These are phyloP conservation scores for Erebia ligea DNA, from an alignment of 2,888 invertebrate species.

Conservation along the genomic window DNA sequence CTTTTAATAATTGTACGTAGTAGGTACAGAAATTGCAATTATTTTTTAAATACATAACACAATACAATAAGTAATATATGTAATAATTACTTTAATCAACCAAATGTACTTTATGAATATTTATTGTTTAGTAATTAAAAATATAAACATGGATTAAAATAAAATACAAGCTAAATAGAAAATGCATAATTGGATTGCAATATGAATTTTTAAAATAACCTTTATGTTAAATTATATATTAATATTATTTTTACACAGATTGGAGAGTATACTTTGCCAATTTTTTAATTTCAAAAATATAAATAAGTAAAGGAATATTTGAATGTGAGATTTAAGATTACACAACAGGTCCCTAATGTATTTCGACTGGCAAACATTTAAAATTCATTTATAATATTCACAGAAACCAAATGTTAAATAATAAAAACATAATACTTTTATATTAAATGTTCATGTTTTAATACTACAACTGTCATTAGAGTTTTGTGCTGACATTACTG, in stretches of 20 bases:
- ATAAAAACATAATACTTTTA: constrained; percentile 48
- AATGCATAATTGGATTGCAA: constrained; percentile 15
- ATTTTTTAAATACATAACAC: not conserved
- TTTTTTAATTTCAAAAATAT: not conserved
- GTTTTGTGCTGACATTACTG: constrained; percentile 32
- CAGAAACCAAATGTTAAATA: constrained; percentile 35
- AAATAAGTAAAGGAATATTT: constrained; percentile 23
- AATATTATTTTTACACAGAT: constrained; percentile 34
- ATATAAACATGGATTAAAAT: not conserved
- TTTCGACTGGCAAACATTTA: constrained; percentile 26
- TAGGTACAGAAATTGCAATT: too few relatives aligned
- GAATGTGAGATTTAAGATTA: constrained; percentile 26
- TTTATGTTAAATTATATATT: not conserved
- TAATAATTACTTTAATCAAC: not conserved
- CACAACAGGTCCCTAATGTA: constrained; percentile 32
- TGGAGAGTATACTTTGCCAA: constrained; percentile 11
- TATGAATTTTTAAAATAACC: not conserved
- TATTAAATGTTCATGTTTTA: constrained; percentile 41
- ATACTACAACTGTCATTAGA: constrained; percentile 42
- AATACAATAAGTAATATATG: constrained; percentile 1
- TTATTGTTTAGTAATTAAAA: not conserved
- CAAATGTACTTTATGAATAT: not conserved
- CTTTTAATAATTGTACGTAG: too few relatives aligned
- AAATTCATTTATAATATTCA: constrained; percentile 21
- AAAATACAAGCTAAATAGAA: constrained; percentile 4